A percentile compares a stretch with the other conserved stretches of the same genome.
phyloP scores from a whole-genome alignment of 2,113 vertebrate species.

The Siphamia tubifer region DNA sequence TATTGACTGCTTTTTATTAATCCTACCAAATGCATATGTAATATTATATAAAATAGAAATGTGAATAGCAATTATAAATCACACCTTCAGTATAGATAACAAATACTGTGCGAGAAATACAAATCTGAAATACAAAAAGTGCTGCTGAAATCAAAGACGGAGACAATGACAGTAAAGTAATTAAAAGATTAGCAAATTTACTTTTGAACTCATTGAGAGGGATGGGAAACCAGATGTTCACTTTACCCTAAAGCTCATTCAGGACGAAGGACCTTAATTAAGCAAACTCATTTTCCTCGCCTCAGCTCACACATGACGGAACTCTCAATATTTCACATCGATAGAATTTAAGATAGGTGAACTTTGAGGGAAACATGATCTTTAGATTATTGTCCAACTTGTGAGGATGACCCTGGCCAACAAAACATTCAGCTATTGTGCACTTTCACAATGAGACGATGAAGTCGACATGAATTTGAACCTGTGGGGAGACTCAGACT shows the following conservation, averaged over 20 bases:
- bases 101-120: background rate
- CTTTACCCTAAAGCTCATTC: background rate
- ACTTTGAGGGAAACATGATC: background rate
- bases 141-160: background rate
- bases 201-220: background rate
- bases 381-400: background rate
- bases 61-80: background rate
- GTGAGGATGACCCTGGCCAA: background rate
- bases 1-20: background rate
- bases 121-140: background rate
- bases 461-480: conserved; percentile 2
- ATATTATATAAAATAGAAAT: background rate
- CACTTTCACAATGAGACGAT: background rate
- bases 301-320: background rate
- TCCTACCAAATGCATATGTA: background rate
- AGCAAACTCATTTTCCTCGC: background rate
- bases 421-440: background rate
- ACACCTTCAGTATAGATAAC: background rate
- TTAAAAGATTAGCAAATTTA: background rate
- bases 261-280: conserved; percentile 4
- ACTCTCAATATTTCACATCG: background rate
- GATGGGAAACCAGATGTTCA: conserved; percentile 26
- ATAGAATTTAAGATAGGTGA: background rate
- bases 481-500: background rate
- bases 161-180: background rate